Evolutionary conservation across 2,888 invertebrate species (phyloP).

Genomic region (Drosophila monieri): DNA sequence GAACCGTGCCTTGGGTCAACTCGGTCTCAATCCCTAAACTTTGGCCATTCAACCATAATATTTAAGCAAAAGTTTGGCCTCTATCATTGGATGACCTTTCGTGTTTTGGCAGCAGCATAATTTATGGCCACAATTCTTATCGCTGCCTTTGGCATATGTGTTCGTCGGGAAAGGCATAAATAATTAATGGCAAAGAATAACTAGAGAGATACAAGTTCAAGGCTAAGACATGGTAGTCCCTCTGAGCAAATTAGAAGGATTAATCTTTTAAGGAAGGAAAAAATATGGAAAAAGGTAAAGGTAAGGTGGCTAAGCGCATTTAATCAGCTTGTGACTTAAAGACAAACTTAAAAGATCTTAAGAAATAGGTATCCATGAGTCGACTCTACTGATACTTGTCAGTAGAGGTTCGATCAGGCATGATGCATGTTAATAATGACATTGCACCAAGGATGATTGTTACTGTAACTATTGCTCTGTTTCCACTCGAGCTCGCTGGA

Average conservation of each 20-base stretch:
- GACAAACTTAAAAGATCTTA: neutral
- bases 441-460: constrained; percentile 30
- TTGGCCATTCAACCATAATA: constrained; percentile 21
- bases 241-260: constrained; percentile 17
- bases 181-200: constrained; percentile 61
- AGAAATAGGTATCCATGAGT: neutral
- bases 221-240: constrained; percentile 10
- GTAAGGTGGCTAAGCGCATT: neutral
- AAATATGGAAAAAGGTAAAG: constrained; percentile 1
- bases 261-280: neutral
- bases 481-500: constrained; percentile 12
- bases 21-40: constrained; percentile 17
- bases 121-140: constrained; percentile 68
- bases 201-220: constrained; percentile 36
- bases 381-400: neutral
- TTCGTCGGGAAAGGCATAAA: constrained; percentile 49
- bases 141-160: constrained; percentile 57
- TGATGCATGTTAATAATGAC: constrained; percentile 31
- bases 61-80: constrained; percentile 49
- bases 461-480: constrained; percentile 33
- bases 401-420: constrained; percentile 1
- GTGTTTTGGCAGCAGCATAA: constrained; percentile 60
- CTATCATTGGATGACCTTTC: constrained; percentile 43
- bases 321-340: no score
- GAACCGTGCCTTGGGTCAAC: constrained; percentile 17